Percentiles rank a stretch among this genome's conserved stretches.
Conservation (phyloP, 2,797 vertebrate species). For the Varecia variegata region DNA sequence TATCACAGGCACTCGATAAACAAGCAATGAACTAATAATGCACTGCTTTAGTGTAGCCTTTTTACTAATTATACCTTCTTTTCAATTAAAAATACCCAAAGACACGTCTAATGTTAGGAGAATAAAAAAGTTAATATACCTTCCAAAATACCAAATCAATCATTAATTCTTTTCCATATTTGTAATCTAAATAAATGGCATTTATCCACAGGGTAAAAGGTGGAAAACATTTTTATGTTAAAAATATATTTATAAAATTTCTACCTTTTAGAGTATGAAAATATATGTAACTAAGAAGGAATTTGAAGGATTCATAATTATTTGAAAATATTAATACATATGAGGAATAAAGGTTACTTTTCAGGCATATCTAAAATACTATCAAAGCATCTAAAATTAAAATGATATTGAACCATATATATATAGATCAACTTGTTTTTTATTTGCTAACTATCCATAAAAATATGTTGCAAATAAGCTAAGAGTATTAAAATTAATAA, state of each 20-base stretch:
- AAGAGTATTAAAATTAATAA: background rate
- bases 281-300: background rate
- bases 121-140: background rate
- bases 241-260: background rate
- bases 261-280: background rate
- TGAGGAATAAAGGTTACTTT: background rate
- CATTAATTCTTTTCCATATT: background rate
- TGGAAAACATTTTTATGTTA: background rate
- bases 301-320: background rate
- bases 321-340: background rate
- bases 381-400: background rate
- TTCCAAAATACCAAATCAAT: background rate
- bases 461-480: background rate
- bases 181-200: background rate
- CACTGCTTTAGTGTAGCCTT: background rate
- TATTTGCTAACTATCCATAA: background rate
- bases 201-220: background rate
- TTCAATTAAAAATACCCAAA: constrained; percentile 12
- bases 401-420: background rate
- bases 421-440: background rate
- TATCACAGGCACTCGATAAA: background rate
- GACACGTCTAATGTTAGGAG: background rate
- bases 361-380: background rate
- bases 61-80: background rate
- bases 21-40: background rate